Evolutionary conservation across 1,140 invertebrate genomes (phyloP).

Genomic region (Lutraria rhynchaena): DNA sequence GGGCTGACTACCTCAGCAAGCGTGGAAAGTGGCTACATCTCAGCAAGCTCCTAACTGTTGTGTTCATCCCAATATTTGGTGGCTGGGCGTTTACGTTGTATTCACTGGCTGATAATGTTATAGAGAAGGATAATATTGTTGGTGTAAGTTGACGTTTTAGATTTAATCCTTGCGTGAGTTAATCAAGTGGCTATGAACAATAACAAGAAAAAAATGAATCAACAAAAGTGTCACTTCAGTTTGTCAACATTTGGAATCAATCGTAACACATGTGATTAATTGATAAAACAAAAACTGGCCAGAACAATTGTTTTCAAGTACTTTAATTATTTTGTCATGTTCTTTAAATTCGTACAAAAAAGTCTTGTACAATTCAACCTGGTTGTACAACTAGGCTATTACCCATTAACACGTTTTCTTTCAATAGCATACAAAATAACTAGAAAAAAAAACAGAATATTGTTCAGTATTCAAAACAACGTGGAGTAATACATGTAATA

Average conservation of each 20-base stretch:
- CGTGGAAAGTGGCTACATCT: constrained; percentile 44
- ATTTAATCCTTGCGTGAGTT: not conserved
- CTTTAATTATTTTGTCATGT: too few relatives aligned
- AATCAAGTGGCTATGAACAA: not conserved
- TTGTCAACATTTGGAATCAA: not conserved
- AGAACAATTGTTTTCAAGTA: too few relatives aligned
- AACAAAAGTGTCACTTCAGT: not conserved
- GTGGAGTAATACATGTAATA: too few relatives aligned
- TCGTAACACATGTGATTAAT: too few relatives aligned
- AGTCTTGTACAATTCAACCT: too few relatives aligned
- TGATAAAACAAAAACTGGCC: too few relatives aligned
- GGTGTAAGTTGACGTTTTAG: constrained; percentile 15
- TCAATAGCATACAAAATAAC: too few relatives aligned
- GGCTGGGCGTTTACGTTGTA: constrained; percentile 44
- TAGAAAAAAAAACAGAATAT: too few relatives aligned
- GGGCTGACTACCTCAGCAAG: constrained; percentile 33
- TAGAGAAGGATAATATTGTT: not conserved
- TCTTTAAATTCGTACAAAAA: too few relatives aligned
- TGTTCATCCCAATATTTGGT: constrained; percentile 46
- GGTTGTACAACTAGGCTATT: too few relatives aligned
- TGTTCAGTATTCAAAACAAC: too few relatives aligned
- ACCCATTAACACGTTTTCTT: too few relatives aligned
- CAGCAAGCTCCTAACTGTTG: constrained; percentile 27
- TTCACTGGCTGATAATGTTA: constrained; percentile 24
- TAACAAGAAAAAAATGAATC: not conserved